phyloP scores from a whole-genome alignment of 2,797 vertebrate genomes.

The Australoheros facetus region DNA sequence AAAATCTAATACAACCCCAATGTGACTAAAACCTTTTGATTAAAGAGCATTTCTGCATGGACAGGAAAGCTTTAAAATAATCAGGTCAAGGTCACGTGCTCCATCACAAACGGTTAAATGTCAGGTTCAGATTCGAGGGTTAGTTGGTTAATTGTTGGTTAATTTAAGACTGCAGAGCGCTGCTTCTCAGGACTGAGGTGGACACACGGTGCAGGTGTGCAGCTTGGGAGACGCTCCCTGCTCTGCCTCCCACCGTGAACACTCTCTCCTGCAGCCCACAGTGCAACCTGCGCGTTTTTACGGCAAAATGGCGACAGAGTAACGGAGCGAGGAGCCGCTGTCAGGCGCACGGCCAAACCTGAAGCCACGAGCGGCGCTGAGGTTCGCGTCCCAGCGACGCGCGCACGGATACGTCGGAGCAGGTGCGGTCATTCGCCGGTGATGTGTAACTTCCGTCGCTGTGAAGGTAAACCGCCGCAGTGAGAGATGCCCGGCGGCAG shows the following conservation, averaged over 20 bases:
- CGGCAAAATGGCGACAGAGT: slow-evolving; percentile 81
- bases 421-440: slow-evolving; percentile 8
- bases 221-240: slow-evolving; percentile 23
- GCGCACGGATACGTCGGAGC: slow-evolving; percentile 25
- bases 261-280: slow-evolving; percentile 54
- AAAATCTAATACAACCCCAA: not conserved
- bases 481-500: not conserved
- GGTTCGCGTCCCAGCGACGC: not conserved
- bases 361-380: slow-evolving; percentile 20
- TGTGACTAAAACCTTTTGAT: not conserved
- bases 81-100: not conserved
- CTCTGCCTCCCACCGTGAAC: slow-evolving; percentile 35
- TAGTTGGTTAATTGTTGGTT: not conserved
- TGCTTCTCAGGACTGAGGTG: not conserved
- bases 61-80: not conserved
- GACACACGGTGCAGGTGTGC: slow-evolving; percentile 19
- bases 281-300: slow-evolving; percentile 74
- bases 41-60: not conserved
- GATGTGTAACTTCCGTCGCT: not conserved
- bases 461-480: slow-evolving; percentile 21
- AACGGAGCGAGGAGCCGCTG: slow-evolving; percentile 58
- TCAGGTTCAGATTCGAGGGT: not conserved
- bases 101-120: not conserved
- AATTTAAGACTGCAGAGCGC: not conserved
- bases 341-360: slow-evolving; percentile 53